Conservation (phyloP, 2,113 vertebrate genomes). For the Lophochroa leadbeateri region DNA sequence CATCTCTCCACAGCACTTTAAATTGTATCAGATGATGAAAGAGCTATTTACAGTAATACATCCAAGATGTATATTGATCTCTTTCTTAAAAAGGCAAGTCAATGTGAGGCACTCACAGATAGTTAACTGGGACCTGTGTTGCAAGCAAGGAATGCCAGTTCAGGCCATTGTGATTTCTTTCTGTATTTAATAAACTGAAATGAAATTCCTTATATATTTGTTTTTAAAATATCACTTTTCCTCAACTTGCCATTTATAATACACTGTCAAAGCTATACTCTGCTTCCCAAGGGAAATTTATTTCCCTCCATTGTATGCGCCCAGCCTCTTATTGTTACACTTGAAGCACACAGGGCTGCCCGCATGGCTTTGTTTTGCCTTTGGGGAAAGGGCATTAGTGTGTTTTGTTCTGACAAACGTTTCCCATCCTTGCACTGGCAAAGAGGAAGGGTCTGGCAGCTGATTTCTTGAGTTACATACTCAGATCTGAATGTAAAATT, state of each 20-base stretch:
- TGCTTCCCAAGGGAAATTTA: conserved; percentile 17
- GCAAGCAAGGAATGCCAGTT: background rate
- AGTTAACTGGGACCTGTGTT: background rate
- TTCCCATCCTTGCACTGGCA: background rate
- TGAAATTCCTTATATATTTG: background rate
- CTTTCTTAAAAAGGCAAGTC: background rate
- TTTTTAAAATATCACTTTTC: background rate
- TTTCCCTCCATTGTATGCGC: background rate
- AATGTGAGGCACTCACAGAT: background rate
- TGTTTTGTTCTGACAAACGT: conserved; percentile 18
- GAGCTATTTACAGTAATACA: background rate
- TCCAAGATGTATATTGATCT: background rate
- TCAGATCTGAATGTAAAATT: background rate
- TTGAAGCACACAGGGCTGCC: background rate
- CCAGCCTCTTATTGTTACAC: conserved; percentile 29
- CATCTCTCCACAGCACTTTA: background rate
- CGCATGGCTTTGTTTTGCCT: conserved; percentile 16
- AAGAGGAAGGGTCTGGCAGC: background rate
- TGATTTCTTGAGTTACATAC: background rate
- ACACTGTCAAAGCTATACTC: background rate
- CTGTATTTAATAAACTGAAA: background rate
- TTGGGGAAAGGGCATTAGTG: background rate
- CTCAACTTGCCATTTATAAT: conserved; percentile 10
- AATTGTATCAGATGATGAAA: background rate
- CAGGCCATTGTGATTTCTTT: background rate